Evolutionary conservation across 2,797 vertebrate species (phyloP).

Genomic region (Amniataba percoides): DNA sequence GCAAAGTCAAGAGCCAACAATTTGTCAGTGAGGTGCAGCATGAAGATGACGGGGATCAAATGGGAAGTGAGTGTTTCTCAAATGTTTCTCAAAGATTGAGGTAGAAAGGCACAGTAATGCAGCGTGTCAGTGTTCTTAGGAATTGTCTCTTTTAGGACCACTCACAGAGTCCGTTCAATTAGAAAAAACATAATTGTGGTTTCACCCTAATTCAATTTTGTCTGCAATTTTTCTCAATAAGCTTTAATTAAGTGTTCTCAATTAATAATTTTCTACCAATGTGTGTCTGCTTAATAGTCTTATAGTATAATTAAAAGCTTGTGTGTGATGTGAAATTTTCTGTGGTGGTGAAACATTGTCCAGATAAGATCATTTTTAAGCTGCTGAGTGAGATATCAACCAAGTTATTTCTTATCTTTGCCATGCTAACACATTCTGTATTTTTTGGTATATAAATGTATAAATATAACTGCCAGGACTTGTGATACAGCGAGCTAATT

Average conservation of each 20-base stretch:
- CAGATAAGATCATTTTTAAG: slow-evolving; percentile 39
- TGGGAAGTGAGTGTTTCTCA: background rate
- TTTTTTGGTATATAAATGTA: slow-evolving; percentile 35
- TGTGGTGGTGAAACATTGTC: slow-evolving; percentile 35
- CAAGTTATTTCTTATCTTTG: slow-evolving; percentile 8
- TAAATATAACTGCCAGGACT: slow-evolving; percentile 34
- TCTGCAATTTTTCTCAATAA: slow-evolving; percentile 51
- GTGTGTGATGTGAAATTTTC: slow-evolving; percentile 52
- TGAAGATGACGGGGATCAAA: background rate
- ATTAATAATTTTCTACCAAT: slow-evolving; percentile 50
- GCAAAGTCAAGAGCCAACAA: background rate
- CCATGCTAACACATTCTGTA: slow-evolving; percentile 1
- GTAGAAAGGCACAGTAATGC: background rate
- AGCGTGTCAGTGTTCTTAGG: background rate
- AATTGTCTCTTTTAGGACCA: slow-evolving; percentile 32
- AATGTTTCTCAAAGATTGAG: background rate
- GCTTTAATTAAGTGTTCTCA: slow-evolving; percentile 55
- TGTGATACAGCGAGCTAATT: slow-evolving; percentile 47
- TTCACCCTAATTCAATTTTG: slow-evolving; percentile 60
- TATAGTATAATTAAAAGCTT: slow-evolving; percentile 54
- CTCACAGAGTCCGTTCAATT: slow-evolving; percentile 44
- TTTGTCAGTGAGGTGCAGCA: background rate
- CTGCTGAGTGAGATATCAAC: slow-evolving; percentile 14
- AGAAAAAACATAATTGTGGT: slow-evolving; percentile 43
- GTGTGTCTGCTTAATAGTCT: slow-evolving; percentile 41